Base-by-base conservation (phyloP, 2,797 vertebrate species). In the Smutsia temminckii region DNA sequence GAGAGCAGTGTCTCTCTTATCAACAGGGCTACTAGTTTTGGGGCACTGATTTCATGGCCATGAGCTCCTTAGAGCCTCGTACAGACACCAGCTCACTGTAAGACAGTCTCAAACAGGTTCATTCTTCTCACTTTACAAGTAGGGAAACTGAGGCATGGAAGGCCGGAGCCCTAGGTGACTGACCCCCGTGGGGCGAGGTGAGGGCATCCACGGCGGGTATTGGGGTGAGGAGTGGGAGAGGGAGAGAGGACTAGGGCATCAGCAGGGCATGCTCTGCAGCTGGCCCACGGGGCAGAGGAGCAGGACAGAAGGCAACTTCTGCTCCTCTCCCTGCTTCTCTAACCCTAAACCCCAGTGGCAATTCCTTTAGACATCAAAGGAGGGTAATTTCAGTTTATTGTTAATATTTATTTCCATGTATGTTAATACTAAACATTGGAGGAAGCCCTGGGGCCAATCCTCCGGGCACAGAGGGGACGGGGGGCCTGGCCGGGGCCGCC, bases 401-500 rank as follows among this genome's bases (percentile, higher is more conserved):
- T 46, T 46, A 46, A 18, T 7, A 10, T 64, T 34, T 74, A 46
- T 34, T 49, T 32, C 5, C 3, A 32, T 63, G 11, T 34, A 8
- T 75, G 23, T n/a, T 40, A 14, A 61, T 13, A 40, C 55, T n/a
- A 27, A 61, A n/a, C 42, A 11, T 23, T 20, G 21, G 66, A 46
- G 61, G 25, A 25, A 59, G 25, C 29, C 17, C 20, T 12, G 29
- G 21, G 68, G 13, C 37, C 49, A 18, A 23, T 42, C 53, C 4
- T 16, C 5, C 3, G 25, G 17, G 51, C 23, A 57, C 25, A 11
- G 42, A 40, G 21, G 5, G 5, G 34, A 10, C 8, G 20, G 2
- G 2, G 5, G 27, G 34, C 23, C 5, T 34, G 3, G 0, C 55
- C 3, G n/a, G 12, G 49, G 21, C 8, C 4, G 27, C 23, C n/a